Evolutionary conservation across 2,797 vertebrate species (phyloP).

Genomic region (Malurus leucopterus): DNA sequence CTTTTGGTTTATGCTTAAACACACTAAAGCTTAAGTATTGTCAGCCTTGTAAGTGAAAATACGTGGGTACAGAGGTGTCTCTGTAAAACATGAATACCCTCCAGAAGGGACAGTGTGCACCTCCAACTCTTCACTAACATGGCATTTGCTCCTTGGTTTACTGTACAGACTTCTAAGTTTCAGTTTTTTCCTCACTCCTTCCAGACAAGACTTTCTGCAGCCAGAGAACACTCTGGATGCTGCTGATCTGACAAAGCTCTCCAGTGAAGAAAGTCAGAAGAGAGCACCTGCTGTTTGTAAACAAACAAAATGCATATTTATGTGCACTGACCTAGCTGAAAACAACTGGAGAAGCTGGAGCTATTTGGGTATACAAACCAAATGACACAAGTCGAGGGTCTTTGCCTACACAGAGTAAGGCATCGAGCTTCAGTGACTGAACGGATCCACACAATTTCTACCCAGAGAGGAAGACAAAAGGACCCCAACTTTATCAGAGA

Average conservation of each 20-base stretch:
- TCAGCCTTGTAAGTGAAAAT: neutral
- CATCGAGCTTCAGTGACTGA: neutral
- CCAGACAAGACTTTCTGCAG: neutral
- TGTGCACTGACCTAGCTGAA: neutral
- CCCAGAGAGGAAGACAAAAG: neutral
- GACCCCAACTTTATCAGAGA: neutral
- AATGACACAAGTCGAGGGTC: neutral
- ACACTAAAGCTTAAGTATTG: neutral
- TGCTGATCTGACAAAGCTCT: neutral
- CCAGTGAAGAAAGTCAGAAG: neutral
- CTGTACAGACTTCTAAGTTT: neutral
- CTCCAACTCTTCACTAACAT: neutral
- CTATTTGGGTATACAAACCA: neutral
- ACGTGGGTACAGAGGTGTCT: neutral
- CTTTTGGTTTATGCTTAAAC: neutral
- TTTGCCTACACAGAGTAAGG: neutral
- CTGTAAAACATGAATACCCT: neutral
- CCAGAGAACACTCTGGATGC: neutral
- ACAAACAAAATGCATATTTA: neutral
- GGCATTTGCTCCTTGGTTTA: neutral
- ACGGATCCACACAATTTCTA: neutral
- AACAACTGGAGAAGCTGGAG: neutral
- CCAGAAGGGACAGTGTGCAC: neutral
- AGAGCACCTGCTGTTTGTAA: neutral
- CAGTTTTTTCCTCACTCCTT: neutral